A percentile compares a stretch with the other conserved stretches of the same genome.
These are phyloP conservation scores for Vombatus ursinus DNA, from an alignment of 2,113 vertebrate genomes.

Conservation along the genomic window DNA sequence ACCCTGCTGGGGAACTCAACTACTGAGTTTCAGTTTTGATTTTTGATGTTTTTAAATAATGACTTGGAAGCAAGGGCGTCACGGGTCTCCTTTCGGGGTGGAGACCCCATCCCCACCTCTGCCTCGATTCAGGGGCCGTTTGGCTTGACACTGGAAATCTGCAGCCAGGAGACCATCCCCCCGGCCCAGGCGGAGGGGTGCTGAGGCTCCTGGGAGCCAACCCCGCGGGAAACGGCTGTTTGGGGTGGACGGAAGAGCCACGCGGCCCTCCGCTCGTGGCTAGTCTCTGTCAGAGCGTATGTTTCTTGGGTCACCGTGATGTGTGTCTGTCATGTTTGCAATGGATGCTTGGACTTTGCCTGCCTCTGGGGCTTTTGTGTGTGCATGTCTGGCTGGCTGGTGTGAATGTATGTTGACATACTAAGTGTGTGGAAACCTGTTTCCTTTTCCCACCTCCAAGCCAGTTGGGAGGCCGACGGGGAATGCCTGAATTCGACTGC, in stretches of 20 bases:
- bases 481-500: slow-evolving; percentile 74
- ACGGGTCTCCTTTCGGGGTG: not conserved
- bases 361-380: accelerated
- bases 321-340: not conserved
- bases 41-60: slow-evolving; percentile 41
- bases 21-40: slow-evolving; percentile 62
- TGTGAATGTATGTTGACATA: not conserved
- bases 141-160: slow-evolving; percentile 63
- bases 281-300: too few relatives aligned
- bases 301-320: not conserved
- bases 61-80: slow-evolving; percentile 38
- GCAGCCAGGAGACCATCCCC: not conserved
- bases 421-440: not conserved
- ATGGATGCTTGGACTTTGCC: accelerated
- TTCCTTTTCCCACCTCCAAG: slow-evolving; percentile 43
- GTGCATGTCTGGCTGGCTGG: not conserved
- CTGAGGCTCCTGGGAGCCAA: not conserved
- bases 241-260: not conserved
- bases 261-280: too few relatives aligned
- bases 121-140: not conserved
- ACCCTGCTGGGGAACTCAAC: slow-evolving; percentile 50
- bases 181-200: not conserved
- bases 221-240: not conserved
- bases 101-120: not conserved
- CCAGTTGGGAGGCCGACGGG: slow-evolving; percentile 60